These are phyloP conservation scores for Hirundichthys speculiger DNA, from an alignment of 2,113 vertebrate genomes.

Conservation along the genomic window DNA sequence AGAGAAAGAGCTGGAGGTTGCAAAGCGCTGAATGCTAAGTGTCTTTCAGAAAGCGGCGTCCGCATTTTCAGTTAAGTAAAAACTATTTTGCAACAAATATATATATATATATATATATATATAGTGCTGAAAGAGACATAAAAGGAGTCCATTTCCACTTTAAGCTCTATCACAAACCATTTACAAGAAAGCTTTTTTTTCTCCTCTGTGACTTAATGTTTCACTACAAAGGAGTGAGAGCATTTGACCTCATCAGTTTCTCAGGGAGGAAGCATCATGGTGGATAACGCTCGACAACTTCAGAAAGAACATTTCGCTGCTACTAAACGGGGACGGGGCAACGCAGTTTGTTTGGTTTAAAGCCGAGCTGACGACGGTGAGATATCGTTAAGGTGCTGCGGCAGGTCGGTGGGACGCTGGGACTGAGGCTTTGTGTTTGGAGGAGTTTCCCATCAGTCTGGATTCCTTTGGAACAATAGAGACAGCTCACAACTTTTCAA, in stretches of 20 bases:
- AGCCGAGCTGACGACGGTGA: background rate
- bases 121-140: constrained; percentile 32
- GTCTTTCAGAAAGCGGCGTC: constrained; percentile 52
- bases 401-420: constrained; percentile 26
- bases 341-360: constrained; percentile 9
- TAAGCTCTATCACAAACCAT: constrained; percentile 31
- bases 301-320: constrained; percentile 16
- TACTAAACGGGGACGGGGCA: constrained; percentile 11
- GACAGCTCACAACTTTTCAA: constrained; percentile 39
- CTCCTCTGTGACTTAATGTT: constrained; percentile 23
- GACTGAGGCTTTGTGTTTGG: constrained; percentile 23
- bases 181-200: constrained; percentile 25
- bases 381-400: constrained; percentile 2
- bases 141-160: constrained; percentile 36
- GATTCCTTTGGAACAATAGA: constrained; percentile 47
- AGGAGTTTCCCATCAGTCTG: constrained; percentile 38
- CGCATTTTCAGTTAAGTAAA: constrained; percentile 42
- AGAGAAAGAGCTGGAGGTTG: constrained; percentile 40
- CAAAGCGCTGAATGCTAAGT: constrained; percentile 45
- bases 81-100: constrained; percentile 39
- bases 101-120: constrained; percentile 34
- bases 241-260: constrained; percentile 40
- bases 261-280: constrained; percentile 8
- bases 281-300: constrained; percentile 32
- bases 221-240: constrained; percentile 21